Evolutionary conservation across 2,113 vertebrate species (phyloP).

Genomic region (Chlamydotis undulata): DNA sequence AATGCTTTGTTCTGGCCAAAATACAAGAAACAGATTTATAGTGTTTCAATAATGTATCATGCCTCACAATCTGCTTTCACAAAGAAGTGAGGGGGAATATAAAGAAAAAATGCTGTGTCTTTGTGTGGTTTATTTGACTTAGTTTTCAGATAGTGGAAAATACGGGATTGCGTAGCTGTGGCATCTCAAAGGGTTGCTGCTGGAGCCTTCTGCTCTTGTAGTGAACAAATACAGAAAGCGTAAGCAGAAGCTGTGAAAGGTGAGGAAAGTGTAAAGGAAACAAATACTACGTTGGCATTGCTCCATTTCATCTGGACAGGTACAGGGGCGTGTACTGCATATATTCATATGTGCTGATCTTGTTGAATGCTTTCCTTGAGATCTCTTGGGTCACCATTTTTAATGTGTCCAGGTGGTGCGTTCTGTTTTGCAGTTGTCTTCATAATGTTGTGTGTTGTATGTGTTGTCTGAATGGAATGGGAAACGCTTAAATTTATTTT

Average conservation of each 20-base stretch:
- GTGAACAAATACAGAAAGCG: neutral
- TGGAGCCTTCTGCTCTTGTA: neutral
- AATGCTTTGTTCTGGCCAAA: neutral
- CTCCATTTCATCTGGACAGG: neutral
- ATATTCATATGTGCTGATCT: neutral
- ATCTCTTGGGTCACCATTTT: neutral
- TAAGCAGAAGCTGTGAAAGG: neutral
- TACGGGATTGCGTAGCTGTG: neutral
- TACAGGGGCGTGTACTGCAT: neutral
- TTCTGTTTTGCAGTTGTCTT: neutral
- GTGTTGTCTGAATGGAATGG: neutral
- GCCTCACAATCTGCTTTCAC: neutral
- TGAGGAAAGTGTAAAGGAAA: neutral
- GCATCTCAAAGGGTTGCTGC: neutral
- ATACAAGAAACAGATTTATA: neutral
- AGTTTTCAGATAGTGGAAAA: neutral
- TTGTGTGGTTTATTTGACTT: neutral
- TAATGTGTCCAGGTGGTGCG: neutral
- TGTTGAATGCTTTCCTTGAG: neutral
- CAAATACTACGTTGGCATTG: neutral
- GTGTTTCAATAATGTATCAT: neutral
- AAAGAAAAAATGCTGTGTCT: neutral
- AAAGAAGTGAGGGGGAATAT: neutral
- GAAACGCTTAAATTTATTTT: neutral
- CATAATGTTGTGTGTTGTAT: neutral